phyloP scores from a whole-genome alignment of 2,113 vertebrate species.

The Pavo muticus region DNA sequence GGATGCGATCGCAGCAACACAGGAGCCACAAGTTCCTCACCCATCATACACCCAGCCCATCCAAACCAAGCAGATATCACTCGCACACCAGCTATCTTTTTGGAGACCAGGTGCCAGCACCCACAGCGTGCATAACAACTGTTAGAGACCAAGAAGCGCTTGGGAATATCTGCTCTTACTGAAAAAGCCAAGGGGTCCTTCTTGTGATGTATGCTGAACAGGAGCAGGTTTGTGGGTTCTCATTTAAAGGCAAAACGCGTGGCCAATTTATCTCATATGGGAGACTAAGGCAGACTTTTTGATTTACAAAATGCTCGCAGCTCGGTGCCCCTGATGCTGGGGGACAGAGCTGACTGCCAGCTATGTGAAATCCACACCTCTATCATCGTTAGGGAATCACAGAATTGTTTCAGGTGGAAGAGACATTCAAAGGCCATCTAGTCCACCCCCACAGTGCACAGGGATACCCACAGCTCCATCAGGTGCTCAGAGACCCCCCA shows the following conservation, averaged over 20 bases:
- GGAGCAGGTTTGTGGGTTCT: neutral
- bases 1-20: neutral
- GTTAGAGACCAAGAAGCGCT: fast-evolving
- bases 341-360: neutral
- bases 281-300: neutral
- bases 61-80: neutral
- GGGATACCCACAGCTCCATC: no score
- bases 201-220: neutral
- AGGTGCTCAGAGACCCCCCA: no score
- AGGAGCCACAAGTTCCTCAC: neutral
- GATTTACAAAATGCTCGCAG: neutral
- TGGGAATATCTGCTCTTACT: neutral
- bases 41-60: fast-evolving
- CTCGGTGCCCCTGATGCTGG: neutral
- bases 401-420: no score
- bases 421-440: no score
- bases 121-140: neutral
- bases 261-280: fast-evolving
- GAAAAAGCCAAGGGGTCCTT: neutral
- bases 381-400: fast-evolving
- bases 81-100: fast-evolving
- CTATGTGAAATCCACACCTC: neutral
- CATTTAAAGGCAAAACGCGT: neutral
- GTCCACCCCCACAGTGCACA: no score
- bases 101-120: neutral